Conservation (phyloP, 1,140 invertebrate genomes). For the Leptinotarsa undecemlineata region DNA sequence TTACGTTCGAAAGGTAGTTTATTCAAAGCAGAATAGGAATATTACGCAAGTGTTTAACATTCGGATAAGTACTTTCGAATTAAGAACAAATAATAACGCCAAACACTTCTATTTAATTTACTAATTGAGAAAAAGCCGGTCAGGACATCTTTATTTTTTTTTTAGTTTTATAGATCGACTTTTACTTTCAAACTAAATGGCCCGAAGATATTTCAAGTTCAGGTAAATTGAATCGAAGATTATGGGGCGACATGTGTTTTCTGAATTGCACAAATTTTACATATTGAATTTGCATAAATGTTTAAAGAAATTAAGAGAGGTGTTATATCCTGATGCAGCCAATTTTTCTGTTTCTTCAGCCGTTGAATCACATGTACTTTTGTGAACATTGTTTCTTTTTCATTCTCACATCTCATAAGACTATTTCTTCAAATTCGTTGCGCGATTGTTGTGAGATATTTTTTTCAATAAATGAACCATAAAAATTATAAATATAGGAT, state of each 20-base stretch:
- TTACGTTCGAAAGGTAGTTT: background rate
- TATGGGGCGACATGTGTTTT: background rate
- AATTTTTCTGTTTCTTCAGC: too few relatives aligned
- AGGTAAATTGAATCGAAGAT: background rate
- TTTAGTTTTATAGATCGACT: background rate
- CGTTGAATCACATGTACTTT: too few relatives aligned
- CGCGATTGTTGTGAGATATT: too few relatives aligned
- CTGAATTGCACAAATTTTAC: background rate
- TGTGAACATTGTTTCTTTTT: too few relatives aligned
- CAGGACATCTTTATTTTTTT: constrained; percentile 1
- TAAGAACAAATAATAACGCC: background rate
- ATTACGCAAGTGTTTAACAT: background rate
- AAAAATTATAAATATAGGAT: too few relatives aligned
- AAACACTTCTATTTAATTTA: background rate
- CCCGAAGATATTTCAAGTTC: background rate
- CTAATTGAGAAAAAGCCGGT: constrained; percentile 1
- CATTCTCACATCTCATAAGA: too few relatives aligned
- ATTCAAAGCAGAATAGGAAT: background rate
- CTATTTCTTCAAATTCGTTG: too few relatives aligned
- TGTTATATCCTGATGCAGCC: too few relatives aligned
- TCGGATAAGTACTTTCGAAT: constrained; percentile 3
- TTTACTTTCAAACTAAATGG: background rate
- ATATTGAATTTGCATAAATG: too few relatives aligned
- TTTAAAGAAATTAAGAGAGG: too few relatives aligned
- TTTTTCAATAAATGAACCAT: too few relatives aligned